phyloP scores from a whole-genome alignment of 2,113 vertebrate genomes.

The Lasiurus cinereus region DNA sequence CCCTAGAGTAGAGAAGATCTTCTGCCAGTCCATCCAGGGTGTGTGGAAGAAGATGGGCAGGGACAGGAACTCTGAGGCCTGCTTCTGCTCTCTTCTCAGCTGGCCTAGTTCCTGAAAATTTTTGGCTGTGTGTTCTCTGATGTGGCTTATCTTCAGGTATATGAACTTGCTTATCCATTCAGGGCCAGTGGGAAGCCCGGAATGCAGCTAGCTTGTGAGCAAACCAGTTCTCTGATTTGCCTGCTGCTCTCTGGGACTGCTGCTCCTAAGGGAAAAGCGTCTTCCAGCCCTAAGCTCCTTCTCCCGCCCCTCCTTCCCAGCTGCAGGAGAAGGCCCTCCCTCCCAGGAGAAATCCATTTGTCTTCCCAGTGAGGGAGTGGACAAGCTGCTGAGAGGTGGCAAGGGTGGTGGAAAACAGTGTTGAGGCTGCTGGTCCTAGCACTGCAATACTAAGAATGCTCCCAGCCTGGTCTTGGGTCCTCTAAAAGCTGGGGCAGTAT shows the following conservation, averaged over 20 bases:
- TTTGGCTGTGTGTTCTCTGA: conserved; percentile 40
- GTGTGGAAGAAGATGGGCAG: neutral
- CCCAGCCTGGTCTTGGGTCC: neutral
- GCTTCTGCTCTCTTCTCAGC: neutral
- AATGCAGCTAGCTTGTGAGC: conserved; percentile 57
- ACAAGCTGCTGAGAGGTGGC: conserved; percentile 74
- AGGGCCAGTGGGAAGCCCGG: conserved; percentile 41
- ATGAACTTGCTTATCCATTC: conserved; percentile 38
- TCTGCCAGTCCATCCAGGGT: neutral
- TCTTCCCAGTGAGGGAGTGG: conserved; percentile 74
- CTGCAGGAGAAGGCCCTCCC: conserved; percentile 70
- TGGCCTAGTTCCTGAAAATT: conserved; percentile 17
- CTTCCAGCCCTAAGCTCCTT: conserved; percentile 53
- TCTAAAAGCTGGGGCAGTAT: conserved; percentile 23
- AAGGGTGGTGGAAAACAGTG: conserved; percentile 60
- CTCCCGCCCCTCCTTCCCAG: conserved; percentile 72
- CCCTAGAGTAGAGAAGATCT: neutral
- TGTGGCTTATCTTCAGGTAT: conserved; percentile 52
- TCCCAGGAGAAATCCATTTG: conserved; percentile 81
- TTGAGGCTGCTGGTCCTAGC: conserved; percentile 29
- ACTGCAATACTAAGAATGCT: conserved; percentile 2
- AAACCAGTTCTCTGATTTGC: conserved; percentile 38
- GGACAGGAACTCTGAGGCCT: neutral
- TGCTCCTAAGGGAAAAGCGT: conserved; percentile 33
- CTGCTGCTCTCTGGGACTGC: conserved; percentile 36